Evolutionary conservation across 2,113 vertebrate genomes (phyloP), one percentile per base, ranked within the genome.

Genomic region (Rhombomys opimus): DNA sequence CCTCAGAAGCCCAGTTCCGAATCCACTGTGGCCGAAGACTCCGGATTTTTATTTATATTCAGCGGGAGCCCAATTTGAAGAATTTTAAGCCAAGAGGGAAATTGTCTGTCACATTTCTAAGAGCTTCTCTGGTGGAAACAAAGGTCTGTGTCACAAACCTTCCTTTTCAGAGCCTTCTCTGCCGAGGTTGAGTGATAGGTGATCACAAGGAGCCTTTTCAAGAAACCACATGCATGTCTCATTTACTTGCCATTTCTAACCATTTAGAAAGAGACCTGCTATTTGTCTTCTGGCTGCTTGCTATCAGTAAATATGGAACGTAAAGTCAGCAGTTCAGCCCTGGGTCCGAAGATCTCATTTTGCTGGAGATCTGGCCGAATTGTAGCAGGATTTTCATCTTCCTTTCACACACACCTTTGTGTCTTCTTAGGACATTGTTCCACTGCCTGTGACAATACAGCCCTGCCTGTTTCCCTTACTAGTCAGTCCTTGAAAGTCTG

Each of bases 41-140:
- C 95, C 38, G 38, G 67, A 93, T 93, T 87, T 87, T 85, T 68
- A 57, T 92, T 97, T 96, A 50, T 89, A 13, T 97, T 91, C 57
- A 85, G 27, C 46, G 90, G 20, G 25, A 96, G 61, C n/a, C 68
- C 81, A 95, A 13, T 87, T 75, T 90, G 76, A 87, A 95, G 81
- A 81, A 70, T 46, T 65, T 95, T 86, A 94, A 89, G 68, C 18
- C 46, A 63, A 73, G 1, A 32, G 4, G 54, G 20, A 54, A 72
- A 35, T 41, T 14, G n/a, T 50, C 52, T 75, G 57, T 70, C 41
- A 5, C 5, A 2, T 87, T 92, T 57, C 5, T 67, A 46, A 13
- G 63, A 5, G 7, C 5, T 50, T 72, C 11, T 41, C 63, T 38
- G 1, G 17, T 17, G 7, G 41, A 70, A 81, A 22, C 3, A 1